Percentiles rank a stretch among this genome's conserved stretches.
These are phyloP conservation scores for Arctocebus calabarensis DNA, from an alignment of 2,797 vertebrate species.

Conservation along the genomic window DNA sequence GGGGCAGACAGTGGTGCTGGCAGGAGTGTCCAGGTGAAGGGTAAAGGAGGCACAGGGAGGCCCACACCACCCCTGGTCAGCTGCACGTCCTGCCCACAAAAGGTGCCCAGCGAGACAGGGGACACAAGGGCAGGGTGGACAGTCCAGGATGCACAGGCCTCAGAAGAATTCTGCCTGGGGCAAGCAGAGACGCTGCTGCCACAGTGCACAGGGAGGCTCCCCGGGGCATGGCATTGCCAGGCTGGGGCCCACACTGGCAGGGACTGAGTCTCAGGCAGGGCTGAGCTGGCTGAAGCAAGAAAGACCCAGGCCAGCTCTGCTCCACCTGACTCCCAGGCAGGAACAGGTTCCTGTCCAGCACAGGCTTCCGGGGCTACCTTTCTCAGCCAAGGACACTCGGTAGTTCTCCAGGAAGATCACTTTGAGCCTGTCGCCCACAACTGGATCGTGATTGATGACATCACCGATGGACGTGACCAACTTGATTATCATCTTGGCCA, in stretches of 20 bases:
- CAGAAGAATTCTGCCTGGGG: not conserved
- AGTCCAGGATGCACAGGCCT: too few species aligned
- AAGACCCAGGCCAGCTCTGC: not conserved
- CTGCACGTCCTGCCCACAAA: not conserved
- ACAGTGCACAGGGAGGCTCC: not conserved
- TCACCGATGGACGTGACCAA: constrained; percentile 91
- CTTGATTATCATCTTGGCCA: constrained; percentile 95
- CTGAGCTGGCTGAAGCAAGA: not conserved
- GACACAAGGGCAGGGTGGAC: not conserved
- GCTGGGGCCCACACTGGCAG: not conserved
- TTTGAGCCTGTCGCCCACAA: constrained; percentile 91
- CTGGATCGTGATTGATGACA: constrained; percentile 91
- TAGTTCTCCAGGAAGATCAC: constrained; percentile 95
- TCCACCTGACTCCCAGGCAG: rapidly evolving
- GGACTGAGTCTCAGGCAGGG: not conserved
- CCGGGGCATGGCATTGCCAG: not conserved
- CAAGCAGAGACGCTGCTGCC: not conserved
- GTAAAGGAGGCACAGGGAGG: rapidly evolving
- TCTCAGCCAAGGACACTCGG: constrained; percentile 92
- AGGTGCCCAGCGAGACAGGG: not conserved
- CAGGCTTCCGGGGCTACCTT: constrained; percentile 85
- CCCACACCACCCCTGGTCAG: not conserved
- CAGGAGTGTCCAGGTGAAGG: not conserved
- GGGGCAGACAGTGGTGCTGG: not conserved
- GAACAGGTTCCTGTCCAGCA: not conserved